Evolutionary conservation across 2,888 invertebrate genomes (phyloP), one percentile per base, ranked within the genome.

Genomic region (Aromia moschata): DNA sequence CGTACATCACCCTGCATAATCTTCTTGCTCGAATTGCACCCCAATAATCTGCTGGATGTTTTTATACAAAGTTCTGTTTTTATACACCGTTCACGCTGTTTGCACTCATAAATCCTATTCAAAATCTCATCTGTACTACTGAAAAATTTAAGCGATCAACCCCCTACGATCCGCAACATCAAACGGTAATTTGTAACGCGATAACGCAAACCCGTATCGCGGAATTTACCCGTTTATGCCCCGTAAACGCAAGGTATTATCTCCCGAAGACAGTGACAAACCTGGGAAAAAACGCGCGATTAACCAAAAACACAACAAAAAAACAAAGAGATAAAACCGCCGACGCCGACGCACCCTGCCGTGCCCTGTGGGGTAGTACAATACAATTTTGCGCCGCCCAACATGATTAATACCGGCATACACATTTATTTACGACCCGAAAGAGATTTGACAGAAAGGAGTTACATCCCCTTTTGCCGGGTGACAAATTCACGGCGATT

Each of bases 371-470:
- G 10, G 25, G 15, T 5, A 52, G 40, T 52, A 52, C 52, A 52
- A 52, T 52, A 52, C 31, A 52, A 40, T 40, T 51, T 41, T 15
- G 31, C 20, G 41, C 41, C n/a, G 15, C 17, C 16, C 52, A 12
- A 49, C 36, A 41, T 41, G 52, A 52, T 52, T 52, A 52, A 52
- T 52, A 52, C 25, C 30, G 40, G 30, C 20, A 20, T 20, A 17
- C 31, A 17, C 31, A 52, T 52, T 52, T 52, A 41, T 52, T 52
- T 41, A 30, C 17, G 30, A 25, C 30, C 31, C 31, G 31, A 52
- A 52, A 25, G 40, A 52, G 52, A 52, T 52, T 52, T 52, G 52
- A 52, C 52, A 52, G 52, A 30, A 52, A 52, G 41, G 52, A 52
- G 52, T 16, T 17, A 52, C 52, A 52, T 52, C 41, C 52, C 52